phyloP scores from a whole-genome alignment of 2,888 invertebrate species.

The Tetranychus truncatus region DNA sequence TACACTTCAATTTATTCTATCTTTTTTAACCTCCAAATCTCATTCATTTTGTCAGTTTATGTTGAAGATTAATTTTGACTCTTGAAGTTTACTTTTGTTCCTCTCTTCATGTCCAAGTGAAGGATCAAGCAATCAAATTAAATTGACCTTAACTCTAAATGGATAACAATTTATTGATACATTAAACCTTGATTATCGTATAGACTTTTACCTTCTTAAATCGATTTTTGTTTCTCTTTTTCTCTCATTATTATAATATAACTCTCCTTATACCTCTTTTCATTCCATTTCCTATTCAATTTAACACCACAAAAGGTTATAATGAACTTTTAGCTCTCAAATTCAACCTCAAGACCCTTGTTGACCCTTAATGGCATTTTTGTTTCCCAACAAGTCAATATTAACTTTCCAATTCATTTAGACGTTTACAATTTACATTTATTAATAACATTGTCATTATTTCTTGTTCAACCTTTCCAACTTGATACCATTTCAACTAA shows the following conservation, averaged over 20 bases:
- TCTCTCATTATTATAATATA: neutral
- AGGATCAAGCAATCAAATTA: no score
- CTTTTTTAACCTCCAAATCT: neutral
- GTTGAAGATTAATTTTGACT: neutral
- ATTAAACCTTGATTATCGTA: neutral
- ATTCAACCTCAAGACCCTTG: neutral
- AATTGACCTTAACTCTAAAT: neutral
- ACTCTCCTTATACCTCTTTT: neutral
- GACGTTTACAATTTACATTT: neutral
- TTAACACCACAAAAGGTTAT: neutral
- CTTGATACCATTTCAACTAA: neutral
- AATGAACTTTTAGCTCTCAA: neutral
- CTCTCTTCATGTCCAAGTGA: neutral
- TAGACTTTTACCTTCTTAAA: neutral
- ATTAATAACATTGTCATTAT: neutral
- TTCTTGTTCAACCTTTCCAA: neutral
- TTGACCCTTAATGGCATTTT: neutral
- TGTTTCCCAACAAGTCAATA: neutral
- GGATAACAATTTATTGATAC: neutral
- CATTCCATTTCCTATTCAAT: neutral
- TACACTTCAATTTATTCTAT: neutral
- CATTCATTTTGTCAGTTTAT: neutral
- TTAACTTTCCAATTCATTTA: slow-evolving; percentile 3
- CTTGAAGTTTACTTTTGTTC: neutral
- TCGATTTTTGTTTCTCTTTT: neutral